These are phyloP conservation scores for Bombus waltoni DNA, from an alignment of 1,140 invertebrate genomes.

Conservation along the genomic window DNA sequence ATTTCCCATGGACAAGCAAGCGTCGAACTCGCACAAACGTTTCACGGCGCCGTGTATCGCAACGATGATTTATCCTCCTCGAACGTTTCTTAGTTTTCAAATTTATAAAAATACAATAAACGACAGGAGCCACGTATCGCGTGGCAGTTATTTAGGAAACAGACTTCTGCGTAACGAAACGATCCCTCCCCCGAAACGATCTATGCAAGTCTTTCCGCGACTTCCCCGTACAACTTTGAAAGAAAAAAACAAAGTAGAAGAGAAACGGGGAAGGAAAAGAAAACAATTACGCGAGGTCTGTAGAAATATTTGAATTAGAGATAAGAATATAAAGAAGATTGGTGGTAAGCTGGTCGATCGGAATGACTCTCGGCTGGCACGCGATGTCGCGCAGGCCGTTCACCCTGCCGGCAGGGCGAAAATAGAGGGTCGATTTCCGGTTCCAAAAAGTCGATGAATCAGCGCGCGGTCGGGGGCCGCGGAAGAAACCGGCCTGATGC, in stretches of 20 bases:
- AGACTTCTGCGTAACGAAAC: not conserved
- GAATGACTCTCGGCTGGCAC: constrained; percentile 11
- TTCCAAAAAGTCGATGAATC: constrained; percentile 54
- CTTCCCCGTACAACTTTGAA: rapidly evolving
- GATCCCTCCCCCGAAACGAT: not conserved
- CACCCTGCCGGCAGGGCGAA: constrained; percentile 23
- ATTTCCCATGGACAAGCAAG: too few species aligned
- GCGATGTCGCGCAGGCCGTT: constrained; percentile 34
- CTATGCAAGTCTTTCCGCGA: not conserved
- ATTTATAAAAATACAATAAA: too few species aligned
- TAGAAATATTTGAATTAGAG: not conserved
- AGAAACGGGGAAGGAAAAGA: not conserved
- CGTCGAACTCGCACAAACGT: too few species aligned
- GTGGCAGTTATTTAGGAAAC: not conserved
- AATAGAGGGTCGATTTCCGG: constrained; percentile 55
- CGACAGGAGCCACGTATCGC: too few species aligned
- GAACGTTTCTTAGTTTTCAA: too few species aligned
- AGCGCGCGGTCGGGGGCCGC: not conserved
- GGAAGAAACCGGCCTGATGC: constrained; percentile 33
- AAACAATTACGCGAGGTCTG: too few species aligned
- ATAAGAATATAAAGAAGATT: not conserved
- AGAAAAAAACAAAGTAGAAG: not conserved
- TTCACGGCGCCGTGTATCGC: too few species aligned
- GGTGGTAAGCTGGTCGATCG: not conserved
- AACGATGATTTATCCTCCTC: too few species aligned